Evolutionary conservation across 23 tunicate genomes (phyloP).

Genomic region (Diplosoma virens): DNA sequence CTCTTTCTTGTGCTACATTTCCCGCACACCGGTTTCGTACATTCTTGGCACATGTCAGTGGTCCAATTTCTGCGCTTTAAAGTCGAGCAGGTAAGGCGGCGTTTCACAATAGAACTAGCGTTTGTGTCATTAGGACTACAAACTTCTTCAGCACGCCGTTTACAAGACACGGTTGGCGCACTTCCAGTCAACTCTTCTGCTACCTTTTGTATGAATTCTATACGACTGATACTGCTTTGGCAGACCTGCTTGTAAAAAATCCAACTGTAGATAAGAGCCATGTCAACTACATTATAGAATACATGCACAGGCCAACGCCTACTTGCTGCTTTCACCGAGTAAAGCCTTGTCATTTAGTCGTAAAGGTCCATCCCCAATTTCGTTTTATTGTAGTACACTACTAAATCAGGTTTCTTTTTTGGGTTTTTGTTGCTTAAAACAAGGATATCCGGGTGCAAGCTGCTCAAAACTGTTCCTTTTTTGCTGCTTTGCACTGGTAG

Average conservation of each 20-base stretch:
- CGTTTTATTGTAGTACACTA: constrained; percentile 6
- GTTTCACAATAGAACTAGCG: constrained; percentile 1
- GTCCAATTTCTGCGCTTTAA: constrained; percentile 15
- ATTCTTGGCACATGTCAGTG: constrained; percentile 22
- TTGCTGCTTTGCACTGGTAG: too few relatives aligned
- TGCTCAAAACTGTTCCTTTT: constrained; percentile 9
- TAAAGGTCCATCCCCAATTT: constrained; percentile 4
- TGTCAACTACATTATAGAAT: too few relatives aligned
- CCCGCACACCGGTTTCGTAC: constrained; percentile 20
- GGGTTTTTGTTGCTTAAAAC: neutral
- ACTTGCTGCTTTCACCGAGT: constrained; percentile 10
- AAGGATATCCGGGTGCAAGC: neutral
- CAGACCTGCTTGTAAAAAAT: constrained; percentile 3
- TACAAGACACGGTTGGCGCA: constrained; percentile 5
- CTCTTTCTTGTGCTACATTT: neutral
- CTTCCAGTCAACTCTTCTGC: constrained; percentile 18
- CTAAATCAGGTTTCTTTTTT: constrained; percentile 13
- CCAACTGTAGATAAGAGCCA: neutral
- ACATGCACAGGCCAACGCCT: constrained; percentile 18
- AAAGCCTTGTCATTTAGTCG: too few relatives aligned
- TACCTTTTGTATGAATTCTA: neutral
- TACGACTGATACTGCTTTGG: too few relatives aligned
- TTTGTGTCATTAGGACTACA: constrained; percentile 2
- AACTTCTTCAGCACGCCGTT: constrained; percentile 20
- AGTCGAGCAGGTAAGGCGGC: constrained; percentile 17